A percentile compares a stretch with the other conserved stretches of the same genome.
phyloP scores from a whole-genome alignment of 2,797 vertebrate genomes.

The Poliocrania exsul region DNA sequence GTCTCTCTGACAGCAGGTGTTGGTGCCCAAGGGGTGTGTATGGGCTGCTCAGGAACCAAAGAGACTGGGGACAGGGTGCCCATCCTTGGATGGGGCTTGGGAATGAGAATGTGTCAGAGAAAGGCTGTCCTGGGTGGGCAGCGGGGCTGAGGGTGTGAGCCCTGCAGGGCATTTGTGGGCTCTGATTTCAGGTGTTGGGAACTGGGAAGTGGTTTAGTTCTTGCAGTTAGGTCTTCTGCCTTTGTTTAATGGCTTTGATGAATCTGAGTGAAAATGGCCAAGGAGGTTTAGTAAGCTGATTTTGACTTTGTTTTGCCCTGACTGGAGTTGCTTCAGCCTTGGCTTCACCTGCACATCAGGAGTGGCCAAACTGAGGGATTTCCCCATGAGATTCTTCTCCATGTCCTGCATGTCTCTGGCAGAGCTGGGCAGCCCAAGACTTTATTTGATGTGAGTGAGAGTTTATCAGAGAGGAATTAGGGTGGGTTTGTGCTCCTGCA shows the following conservation, averaged over 20 bases:
- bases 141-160: accelerated
- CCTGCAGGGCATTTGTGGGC: neutral
- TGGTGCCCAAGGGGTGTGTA: accelerated
- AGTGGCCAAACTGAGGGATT: neutral
- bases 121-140: neutral
- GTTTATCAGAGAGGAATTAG: neutral
- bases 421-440: neutral
- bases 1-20: neutral
- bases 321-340: neutral
- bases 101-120: accelerated
- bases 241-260: neutral
- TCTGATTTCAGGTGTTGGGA: neutral
- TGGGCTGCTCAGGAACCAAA: neutral
- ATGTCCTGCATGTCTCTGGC: neutral
- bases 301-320: neutral
- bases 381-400: neutral
- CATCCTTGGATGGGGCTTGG: accelerated
- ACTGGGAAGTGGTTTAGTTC: neutral
- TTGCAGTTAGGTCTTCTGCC: neutral
- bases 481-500: neutral
- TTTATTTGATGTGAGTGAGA: neutral
- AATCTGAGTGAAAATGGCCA: neutral
- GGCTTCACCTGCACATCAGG: neutral
- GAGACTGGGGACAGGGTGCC: neutral
- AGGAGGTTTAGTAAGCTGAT: neutral